These are phyloP conservation scores for Cetoscarus ocellatus DNA, from an alignment of 2,797 vertebrate species.

Conservation along the genomic window DNA sequence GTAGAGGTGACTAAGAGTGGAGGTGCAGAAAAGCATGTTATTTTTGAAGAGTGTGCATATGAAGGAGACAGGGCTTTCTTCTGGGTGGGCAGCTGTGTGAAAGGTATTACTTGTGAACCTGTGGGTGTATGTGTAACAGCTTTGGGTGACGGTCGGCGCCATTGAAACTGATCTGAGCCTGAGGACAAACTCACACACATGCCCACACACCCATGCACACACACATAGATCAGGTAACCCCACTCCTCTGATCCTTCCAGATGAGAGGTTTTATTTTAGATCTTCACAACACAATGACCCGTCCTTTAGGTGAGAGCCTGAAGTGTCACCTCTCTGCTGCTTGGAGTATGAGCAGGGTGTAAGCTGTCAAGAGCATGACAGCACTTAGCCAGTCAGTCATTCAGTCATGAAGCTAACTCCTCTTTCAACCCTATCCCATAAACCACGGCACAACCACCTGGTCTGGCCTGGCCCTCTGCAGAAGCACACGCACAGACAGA, in stretches of 20 bases:
- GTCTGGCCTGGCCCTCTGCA: slow-evolving; percentile 3
- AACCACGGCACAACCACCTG: slow-evolving; percentile 34
- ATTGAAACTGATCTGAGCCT: slow-evolving; percentile 73
- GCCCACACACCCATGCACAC: slow-evolving; percentile 21
- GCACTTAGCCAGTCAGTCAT: slow-evolving; percentile 9
- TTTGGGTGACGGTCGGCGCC: slow-evolving; percentile 54
- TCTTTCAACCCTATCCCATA: slow-evolving; percentile 11
- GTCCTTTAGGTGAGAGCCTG: slow-evolving; percentile 56
- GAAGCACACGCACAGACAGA: neutral
- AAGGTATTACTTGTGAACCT: slow-evolving; percentile 59
- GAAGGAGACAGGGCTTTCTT: slow-evolving; percentile 37
- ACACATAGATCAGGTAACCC: slow-evolving; percentile 63
- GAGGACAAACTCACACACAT: slow-evolving; percentile 18
- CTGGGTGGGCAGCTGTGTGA: slow-evolving; percentile 44
- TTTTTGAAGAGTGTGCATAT: slow-evolving; percentile 63
- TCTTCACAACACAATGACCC: slow-evolving; percentile 50
- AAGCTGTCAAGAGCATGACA: slow-evolving; percentile 35
- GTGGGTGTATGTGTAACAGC: slow-evolving; percentile 59
- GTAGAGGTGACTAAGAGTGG: slow-evolving; percentile 56
- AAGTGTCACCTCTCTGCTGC: slow-evolving; percentile 54
- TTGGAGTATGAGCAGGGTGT: slow-evolving; percentile 56
- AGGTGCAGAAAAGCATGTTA: slow-evolving; percentile 59
- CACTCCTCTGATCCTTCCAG: slow-evolving; percentile 62
- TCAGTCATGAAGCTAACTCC: slow-evolving; percentile 26
- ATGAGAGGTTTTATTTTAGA: slow-evolving; percentile 70